phyloP scores from a whole-genome alignment of 2,797 vertebrate species.

The Tolypeutes matacus region DNA sequence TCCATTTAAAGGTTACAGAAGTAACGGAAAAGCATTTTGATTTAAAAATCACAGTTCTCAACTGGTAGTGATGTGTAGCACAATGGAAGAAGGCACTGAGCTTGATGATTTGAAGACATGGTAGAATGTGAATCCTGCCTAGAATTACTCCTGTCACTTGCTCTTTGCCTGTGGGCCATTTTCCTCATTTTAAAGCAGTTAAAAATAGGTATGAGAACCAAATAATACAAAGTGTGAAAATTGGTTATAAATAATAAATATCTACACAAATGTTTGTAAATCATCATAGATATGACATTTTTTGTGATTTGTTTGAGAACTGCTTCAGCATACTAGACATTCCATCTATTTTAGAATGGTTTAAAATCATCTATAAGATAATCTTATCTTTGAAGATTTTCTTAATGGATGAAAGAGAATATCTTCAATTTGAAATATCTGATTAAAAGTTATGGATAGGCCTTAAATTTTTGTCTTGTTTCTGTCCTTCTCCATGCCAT shows the following conservation, averaged over 20 bases:
- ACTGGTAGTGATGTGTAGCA: not conserved
- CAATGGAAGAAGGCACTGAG: not conserved
- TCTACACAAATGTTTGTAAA: not conserved
- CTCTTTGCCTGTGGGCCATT: not conserved
- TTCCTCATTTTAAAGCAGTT: not conserved
- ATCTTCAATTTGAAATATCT: not conserved
- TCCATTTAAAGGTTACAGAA: not conserved
- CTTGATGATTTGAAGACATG: not conserved
- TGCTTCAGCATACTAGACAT: not conserved
- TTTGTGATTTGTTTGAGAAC: not conserved
- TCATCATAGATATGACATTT: not conserved
- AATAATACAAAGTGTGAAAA: not conserved
- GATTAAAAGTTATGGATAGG: not conserved
- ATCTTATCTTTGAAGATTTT: not conserved
- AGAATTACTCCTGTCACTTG: not conserved
- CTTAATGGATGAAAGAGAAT: not conserved
- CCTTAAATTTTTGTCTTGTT: not conserved
- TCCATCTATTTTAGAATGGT: not conserved
- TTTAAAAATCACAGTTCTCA: not conserved
- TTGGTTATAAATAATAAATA: not conserved
- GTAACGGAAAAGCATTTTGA: not conserved
- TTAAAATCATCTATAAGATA: not conserved
- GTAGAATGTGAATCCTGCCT: not conserved
- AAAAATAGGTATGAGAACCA: not conserved
- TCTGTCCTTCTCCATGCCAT: not conserved